These are phyloP conservation scores for Cepphus grylle DNA, from an alignment of 2,113 vertebrate genomes.

Conservation along the genomic window DNA sequence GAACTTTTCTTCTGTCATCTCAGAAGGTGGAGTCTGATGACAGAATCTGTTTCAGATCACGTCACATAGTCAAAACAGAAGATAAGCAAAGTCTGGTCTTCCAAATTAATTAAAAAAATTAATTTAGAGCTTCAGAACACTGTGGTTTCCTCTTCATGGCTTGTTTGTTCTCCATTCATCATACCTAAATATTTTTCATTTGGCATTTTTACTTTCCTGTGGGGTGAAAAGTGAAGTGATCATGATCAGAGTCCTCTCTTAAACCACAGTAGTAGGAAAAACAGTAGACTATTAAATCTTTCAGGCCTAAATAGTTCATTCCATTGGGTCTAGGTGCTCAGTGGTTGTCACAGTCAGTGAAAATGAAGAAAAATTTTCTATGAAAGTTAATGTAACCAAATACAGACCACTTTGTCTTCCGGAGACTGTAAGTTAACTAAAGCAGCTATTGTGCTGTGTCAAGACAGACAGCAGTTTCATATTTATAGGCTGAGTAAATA, in stretches of 20 bases:
- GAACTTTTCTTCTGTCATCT: not conserved
- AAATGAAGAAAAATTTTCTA: conserved; percentile 2
- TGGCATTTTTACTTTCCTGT: not conserved
- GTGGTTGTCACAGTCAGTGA: not conserved
- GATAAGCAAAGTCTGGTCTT: not conserved
- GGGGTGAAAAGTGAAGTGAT: not conserved
- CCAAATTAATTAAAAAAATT: not conserved
- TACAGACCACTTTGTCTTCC: not conserved
- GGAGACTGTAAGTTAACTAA: not conserved
- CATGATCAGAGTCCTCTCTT: not conserved
- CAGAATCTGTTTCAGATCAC: not conserved
- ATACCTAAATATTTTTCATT: not conserved
- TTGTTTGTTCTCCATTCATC: not conserved
- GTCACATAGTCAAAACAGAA: not conserved
- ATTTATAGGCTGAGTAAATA: conserved; percentile 14
- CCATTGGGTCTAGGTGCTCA: not conserved
- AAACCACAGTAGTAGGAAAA: not conserved
- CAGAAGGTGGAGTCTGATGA: not conserved
- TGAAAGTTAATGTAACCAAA: not conserved
- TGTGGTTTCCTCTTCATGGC: not conserved
- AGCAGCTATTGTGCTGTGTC: not conserved
- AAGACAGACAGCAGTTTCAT: not conserved
- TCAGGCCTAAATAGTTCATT: not conserved
- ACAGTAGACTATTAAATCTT: not conserved
- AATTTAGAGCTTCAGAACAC: not conserved